These are phyloP conservation scores for Dromius quadrimaculatus DNA, from an alignment of 2,888 invertebrate species.

Conservation along the genomic window DNA sequence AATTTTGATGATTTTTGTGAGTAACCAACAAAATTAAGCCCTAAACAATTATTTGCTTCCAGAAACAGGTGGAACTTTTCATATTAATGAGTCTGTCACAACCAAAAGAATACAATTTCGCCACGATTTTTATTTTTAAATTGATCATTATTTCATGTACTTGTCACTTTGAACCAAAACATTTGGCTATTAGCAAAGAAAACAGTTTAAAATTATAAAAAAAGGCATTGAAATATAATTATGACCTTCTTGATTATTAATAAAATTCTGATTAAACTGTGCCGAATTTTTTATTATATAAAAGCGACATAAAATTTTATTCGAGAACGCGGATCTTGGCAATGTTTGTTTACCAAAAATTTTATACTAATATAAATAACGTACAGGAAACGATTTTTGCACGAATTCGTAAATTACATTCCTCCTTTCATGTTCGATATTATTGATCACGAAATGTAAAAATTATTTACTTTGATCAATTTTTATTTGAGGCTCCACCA, in stretches of 20 bases:
- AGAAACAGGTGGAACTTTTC: too few species aligned
- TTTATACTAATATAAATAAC: conserved; percentile 1
- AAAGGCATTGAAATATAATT: conserved; percentile 1
- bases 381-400: not conserved
- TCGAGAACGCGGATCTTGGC: conserved; percentile 7
- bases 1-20: too few species aligned
- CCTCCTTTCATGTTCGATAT: not conserved
- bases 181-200: not conserved
- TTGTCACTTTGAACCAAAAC: not conserved
- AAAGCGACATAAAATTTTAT: not conserved
- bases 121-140: too few species aligned
- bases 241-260: not conserved
- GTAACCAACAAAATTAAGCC: too few species aligned
- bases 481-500: too few species aligned
- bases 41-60: too few species aligned
- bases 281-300: conserved; percentile 9
- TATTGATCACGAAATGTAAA: conserved; percentile 1
- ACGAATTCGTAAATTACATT: conserved; percentile 3
- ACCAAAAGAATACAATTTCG: too few species aligned
- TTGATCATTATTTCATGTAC: not conserved
- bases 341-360: conserved; percentile 8
- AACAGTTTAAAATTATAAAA: not conserved
- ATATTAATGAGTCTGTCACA: too few species aligned
- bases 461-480: not conserved
- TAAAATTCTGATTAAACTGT: not conserved